Base-by-base conservation (phyloP, 64 coral and sea anemone genomes). In the Acropora yongei region DNA sequence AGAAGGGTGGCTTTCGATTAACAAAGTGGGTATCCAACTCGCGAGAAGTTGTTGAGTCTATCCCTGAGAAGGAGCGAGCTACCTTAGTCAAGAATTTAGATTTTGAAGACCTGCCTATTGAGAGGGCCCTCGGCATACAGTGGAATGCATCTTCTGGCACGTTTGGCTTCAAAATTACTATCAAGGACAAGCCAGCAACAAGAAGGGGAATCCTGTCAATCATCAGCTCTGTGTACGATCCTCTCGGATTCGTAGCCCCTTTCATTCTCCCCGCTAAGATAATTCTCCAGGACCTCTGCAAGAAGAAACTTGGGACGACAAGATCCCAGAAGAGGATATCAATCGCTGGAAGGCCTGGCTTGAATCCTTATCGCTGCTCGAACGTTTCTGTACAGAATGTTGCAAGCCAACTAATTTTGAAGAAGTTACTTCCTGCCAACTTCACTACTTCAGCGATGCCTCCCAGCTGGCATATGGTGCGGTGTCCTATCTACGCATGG, bases 11-110 rank as follows among this genome's bases (percentile, higher is more conserved):
- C 14, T 88, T 88, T 7, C 6, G 65, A 20, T 20, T 84, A 61
- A 84, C 80, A 18, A 63, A 84, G 18, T 84, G 81, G 74, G 17
- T 42, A 9, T 71, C 82, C 57, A 77, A 93, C 20, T 40, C 50
- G 50, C 50, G 50, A 53, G 50, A 53, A 53, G 50, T 53, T 53
- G 50, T 6, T 6, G 50, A 53, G n/a, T 68, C 75, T 39, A 61
- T 93, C 40, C 91, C 91, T 40, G 57, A 5, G 12, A 68, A 66
- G 5, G 49, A 87, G 45, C n/a, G 86, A 88, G 84, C 84, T 42
- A 47, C 78, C 8, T 67, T 30, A 10, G 68, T 93, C 47, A 79
- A 55, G 40, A 51, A 89, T 73, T 20, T 93, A 48, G 74, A 87
- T 46, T 18, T 12, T 16, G 76, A 71, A 49, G 39, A 60, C 7